Evolutionary conservation across 2,113 vertebrate species (phyloP).

Genomic region (Cettia cetti): DNA sequence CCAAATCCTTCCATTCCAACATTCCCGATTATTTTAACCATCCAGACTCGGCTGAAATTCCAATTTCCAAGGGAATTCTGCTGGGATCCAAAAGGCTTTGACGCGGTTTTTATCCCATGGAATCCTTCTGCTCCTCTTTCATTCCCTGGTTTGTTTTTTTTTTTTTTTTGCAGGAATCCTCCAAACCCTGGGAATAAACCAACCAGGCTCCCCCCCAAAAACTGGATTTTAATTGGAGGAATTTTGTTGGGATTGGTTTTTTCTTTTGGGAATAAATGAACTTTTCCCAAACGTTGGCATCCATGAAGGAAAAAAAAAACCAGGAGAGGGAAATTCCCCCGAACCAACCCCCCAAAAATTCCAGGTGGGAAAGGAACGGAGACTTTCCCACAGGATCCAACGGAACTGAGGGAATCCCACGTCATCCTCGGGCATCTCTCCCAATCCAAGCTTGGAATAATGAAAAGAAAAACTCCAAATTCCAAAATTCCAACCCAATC

Average conservation of each 20-base stretch:
- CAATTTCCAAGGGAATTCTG: neutral
- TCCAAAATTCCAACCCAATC: neutral
- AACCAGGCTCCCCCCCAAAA: neutral
- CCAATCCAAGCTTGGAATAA: conserved; percentile 29
- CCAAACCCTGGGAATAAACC: neutral
- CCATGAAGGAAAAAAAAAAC: neutral
- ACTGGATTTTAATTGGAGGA: neutral
- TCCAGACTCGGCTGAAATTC: neutral
- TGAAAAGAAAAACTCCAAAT: conserved; percentile 5
- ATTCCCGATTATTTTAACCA: neutral
- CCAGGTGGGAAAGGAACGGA: neutral
- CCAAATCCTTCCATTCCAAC: neutral
- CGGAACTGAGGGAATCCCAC: conserved; percentile 34
- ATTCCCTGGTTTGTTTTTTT: neutral
- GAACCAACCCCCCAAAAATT: neutral
- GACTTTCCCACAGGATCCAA: neutral
- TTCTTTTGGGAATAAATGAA: neutral
- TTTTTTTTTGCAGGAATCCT: neutral
- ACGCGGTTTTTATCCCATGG: neutral
- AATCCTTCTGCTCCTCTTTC: neutral
- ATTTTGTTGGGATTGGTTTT: neutral
- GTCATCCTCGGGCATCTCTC: neutral
- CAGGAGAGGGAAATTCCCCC: neutral
- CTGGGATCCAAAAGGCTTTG: neutral
- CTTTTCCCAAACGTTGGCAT: conserved; percentile 8